Evolutionary conservation across 1,140 invertebrate species (phyloP).

Genomic region (Eulimnadia texana): DNA sequence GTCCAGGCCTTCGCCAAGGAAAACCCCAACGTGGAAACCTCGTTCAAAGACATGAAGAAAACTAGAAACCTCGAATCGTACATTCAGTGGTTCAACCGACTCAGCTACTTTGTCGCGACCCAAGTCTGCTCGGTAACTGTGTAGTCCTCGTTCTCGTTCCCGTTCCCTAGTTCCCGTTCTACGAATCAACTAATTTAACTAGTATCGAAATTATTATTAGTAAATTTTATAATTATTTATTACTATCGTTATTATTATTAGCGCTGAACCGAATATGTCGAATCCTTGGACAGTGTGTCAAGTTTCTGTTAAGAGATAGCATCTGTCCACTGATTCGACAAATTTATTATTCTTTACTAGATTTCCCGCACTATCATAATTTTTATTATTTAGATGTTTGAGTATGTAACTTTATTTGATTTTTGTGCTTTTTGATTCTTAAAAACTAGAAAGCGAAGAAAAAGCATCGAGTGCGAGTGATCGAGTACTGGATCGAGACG

Average conservation of each 20-base stretch:
- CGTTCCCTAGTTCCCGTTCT: no score
- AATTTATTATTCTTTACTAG: no score
- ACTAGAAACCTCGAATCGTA: constrained; percentile 88
- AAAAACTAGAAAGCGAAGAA: constrained; percentile 89
- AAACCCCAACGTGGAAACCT: constrained; percentile 44
- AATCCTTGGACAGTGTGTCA: no score
- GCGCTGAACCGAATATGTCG: no score
- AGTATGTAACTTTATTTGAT: background rate
- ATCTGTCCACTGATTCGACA: no score
- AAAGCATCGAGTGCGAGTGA: constrained; percentile 73
- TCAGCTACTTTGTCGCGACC: constrained; percentile 88
- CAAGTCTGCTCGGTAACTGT: constrained; percentile 84
- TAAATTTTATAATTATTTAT: no score
- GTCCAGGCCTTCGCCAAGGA: constrained; percentile 87
- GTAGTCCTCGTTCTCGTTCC: constrained; percentile 10
- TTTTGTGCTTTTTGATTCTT: constrained; percentile 11
- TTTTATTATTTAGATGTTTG: no score
- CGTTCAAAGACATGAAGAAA: constrained; percentile 76
- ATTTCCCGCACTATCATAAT: no score
- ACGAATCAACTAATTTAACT: no score
- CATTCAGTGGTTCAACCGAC: constrained; percentile 94
- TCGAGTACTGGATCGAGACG: constrained; percentile 93
- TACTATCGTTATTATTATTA: no score
- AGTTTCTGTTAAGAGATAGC: no score
- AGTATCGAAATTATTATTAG: no score